These are phyloP conservation scores for Champsocephalus gunnari DNA, from an alignment of 2,797 vertebrate genomes.

Conservation along the genomic window DNA sequence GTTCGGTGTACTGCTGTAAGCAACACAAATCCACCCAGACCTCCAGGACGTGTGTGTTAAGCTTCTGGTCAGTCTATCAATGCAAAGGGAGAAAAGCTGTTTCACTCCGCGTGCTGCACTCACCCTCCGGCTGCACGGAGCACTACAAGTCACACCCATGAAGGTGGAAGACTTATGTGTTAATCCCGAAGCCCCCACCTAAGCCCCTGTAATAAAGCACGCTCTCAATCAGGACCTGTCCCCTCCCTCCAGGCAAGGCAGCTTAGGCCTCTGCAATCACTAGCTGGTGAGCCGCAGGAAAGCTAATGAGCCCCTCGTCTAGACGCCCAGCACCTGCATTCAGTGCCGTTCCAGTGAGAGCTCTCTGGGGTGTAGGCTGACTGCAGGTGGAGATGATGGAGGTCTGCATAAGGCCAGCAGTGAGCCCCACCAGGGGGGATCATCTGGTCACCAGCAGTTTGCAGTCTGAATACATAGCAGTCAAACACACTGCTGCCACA, in stretches of 20 bases:
- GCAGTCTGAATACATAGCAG: slow-evolving; percentile 75
- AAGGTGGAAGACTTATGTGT: slow-evolving; percentile 85
- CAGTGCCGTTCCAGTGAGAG: slow-evolving; percentile 63
- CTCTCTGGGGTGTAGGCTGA: slow-evolving; percentile 72
- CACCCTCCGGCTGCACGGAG: slow-evolving; percentile 69
- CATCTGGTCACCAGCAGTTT: slow-evolving; percentile 70
- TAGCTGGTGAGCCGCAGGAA: slow-evolving; percentile 82
- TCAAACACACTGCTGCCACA: slow-evolving; percentile 40
- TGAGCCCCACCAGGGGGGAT: slow-evolving; percentile 65
- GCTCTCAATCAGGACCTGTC: slow-evolving; percentile 86
- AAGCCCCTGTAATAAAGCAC: slow-evolving; percentile 86
- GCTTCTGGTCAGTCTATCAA: slow-evolving; percentile 82
- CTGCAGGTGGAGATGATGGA: slow-evolving; percentile 81
- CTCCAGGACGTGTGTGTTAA: slow-evolving; percentile 78
- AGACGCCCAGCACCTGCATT: slow-evolving; percentile 84
- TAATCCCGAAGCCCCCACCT: slow-evolving; percentile 82
- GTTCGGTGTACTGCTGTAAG: slow-evolving; percentile 79
- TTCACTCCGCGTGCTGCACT: slow-evolving; percentile 69
- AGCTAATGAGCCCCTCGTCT: slow-evolving; percentile 86
- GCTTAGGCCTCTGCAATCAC: slow-evolving; percentile 84
- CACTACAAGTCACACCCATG: slow-evolving; percentile 78
- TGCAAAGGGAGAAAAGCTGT: slow-evolving; percentile 82
- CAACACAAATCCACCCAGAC: slow-evolving; percentile 80
- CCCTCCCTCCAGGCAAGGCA: slow-evolving; percentile 76
- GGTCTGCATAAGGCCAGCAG: slow-evolving; percentile 75